These are phyloP conservation scores for Microcebus ravelobensis DNA, from an alignment of 2,113 vertebrate species.

Conservation along the genomic window DNA sequence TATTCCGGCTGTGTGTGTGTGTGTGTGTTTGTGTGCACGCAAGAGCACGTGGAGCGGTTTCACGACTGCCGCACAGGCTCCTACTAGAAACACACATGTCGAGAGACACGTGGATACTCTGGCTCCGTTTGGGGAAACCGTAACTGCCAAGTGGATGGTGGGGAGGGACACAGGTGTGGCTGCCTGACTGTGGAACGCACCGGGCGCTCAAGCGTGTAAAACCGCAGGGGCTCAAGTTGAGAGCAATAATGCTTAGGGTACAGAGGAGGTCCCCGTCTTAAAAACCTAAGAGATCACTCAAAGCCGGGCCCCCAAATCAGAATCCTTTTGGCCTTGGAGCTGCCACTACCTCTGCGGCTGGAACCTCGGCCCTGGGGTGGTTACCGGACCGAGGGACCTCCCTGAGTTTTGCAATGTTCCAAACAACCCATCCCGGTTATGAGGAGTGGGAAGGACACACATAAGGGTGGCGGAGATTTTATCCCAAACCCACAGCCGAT, in stretches of 20 bases:
- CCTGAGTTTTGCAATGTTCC: not conserved
- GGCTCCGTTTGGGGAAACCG: not conserved
- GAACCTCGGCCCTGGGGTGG: fast-evolving
- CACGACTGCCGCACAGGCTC: fast-evolving
- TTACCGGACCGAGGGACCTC: fast-evolving
- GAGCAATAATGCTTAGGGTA: too few species aligned
- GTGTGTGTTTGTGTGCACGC: not conserved
- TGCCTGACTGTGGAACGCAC: fast-evolving
- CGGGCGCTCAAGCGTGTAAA: fast-evolving
- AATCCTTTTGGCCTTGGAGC: not conserved
- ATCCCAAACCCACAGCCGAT: fast-evolving
- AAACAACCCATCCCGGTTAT: not conserved
- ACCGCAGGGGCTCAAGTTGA: not conserved
- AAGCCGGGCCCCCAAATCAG: not conserved
- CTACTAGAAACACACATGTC: not conserved
- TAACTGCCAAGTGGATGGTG: not conserved
- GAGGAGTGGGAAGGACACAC: not conserved
- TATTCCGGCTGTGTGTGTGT: not conserved
- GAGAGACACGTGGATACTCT: not conserved
- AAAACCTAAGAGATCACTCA: not conserved
- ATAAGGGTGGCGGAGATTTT: not conserved
- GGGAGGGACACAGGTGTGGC: too few species aligned
- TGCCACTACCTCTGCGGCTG: not conserved
- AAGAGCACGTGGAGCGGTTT: not conserved
- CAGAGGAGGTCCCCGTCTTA: not conserved